phyloP scores from a whole-genome alignment of 2,113 vertebrate genomes.

The Seriola dumerili region DNA sequence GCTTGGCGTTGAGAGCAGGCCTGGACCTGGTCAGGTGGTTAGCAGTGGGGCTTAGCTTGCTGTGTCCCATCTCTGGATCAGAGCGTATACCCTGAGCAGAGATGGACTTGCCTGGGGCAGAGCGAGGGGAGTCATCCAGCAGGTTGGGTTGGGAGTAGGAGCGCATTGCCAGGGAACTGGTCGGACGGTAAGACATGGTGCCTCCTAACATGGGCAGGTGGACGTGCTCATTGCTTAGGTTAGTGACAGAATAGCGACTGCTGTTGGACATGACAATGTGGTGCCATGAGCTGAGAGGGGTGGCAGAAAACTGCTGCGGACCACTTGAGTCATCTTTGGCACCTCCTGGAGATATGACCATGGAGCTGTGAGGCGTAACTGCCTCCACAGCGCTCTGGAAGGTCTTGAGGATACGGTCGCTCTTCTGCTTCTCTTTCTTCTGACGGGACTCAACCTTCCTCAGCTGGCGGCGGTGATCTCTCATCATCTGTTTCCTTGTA shows the following conservation, averaged over 20 bases:
- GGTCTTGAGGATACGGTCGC: constrained; percentile 87
- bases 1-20: constrained; percentile 73
- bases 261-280: constrained; percentile 84
- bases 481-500: constrained; percentile 89
- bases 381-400: constrained; percentile 87
- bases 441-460: constrained; percentile 86
- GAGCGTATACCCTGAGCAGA: constrained; percentile 73
- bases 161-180: constrained; percentile 73
- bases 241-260: constrained; percentile 80
- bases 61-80: constrained; percentile 67
- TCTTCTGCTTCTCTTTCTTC: constrained; percentile 88
- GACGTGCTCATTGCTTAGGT: constrained; percentile 78
- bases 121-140: constrained; percentile 49
- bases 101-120: constrained; percentile 59
- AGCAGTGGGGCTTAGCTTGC: constrained; percentile 69
- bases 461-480: constrained; percentile 84
- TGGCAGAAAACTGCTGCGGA: constrained; percentile 83
- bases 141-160: constrained; percentile 85
- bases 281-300: constrained; percentile 87
- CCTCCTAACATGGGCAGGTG: constrained; percentile 74
- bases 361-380: constrained; percentile 82
- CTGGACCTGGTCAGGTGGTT: constrained; percentile 82
- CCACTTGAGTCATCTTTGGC: constrained; percentile 80
- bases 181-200: constrained; percentile 49
- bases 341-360: constrained; percentile 83